Evolutionary conservation across 2,888 invertebrate genomes (phyloP), one percentile per base, ranked within the genome.

Genomic region (Platycheirus albimanus): DNA sequence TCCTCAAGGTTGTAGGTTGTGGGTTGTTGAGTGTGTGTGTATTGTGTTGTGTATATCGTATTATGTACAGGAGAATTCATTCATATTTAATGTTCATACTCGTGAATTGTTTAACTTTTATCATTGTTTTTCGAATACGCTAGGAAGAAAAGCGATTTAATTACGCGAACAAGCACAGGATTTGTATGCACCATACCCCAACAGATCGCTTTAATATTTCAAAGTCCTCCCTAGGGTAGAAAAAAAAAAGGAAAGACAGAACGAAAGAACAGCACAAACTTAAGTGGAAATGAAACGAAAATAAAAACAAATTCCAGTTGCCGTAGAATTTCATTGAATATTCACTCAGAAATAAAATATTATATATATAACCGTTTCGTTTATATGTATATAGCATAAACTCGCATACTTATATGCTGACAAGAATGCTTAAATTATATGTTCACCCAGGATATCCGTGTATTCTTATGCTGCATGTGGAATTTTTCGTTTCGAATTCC

Each of bases 261-360:
- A 41, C 24, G 30, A 33, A 54, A 74, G 19, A 45, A 15, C 5
- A 52, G 63, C 13, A 24, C 11, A 47, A 28, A n/a, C 8, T 64
- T 56, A 66, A 67, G 28, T 74, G 66, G 45, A 66, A 66, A 38
- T 30, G 52, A 36, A 66, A 51, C 8, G 69, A 30, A 56, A 75
- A 45, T 45, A 69, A 64, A 69, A 79, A 69, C 49, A 79, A 69
- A 51, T 56, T 49, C 74, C 67, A 61, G 54, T 24, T 41, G 54
- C 61, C 49, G 54, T 67, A 38, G 49, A 43, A 69, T 56, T 70
- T 80, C 75, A 80, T 70, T 76, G 56, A 80, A 75, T 75, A 80
- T 75, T 75, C 56, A 75, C 69, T 75, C 36, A 64, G 63, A 80
- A 63, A 74, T 75, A 47, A 61, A 52, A 74, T 63, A 43, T 54